Conservation (phyloP, 2,113 vertebrate genomes). For the Cynoglossus semilaevis region DNA sequence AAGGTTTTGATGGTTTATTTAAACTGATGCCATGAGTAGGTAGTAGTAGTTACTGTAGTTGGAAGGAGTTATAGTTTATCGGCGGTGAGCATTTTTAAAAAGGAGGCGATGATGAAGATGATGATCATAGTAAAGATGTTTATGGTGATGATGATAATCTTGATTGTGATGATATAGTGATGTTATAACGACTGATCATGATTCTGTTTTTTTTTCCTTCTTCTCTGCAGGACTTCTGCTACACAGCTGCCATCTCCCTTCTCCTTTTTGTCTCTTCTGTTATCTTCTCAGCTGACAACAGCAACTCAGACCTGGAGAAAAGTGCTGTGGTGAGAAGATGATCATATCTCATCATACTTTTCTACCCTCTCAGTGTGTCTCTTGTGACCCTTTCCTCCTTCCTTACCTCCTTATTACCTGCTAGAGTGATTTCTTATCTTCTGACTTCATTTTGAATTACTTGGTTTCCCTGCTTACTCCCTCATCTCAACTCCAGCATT, state of each 20-base stretch:
- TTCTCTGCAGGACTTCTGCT: constrained; percentile 76
- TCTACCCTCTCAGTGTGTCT: background rate
- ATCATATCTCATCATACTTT: background rate
- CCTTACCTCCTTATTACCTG: background rate
- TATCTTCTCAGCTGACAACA: constrained; percentile 64
- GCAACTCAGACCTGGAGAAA: constrained; percentile 41
- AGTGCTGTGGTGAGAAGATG: constrained; percentile 72
- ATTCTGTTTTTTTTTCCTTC: background rate
- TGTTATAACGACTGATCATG: background rate
- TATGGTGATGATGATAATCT: background rate
- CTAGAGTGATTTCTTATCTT: no score
- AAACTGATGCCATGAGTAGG: no score
- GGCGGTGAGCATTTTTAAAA: no score
- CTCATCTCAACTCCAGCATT: background rate
- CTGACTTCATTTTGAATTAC: no score
- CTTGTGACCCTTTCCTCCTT: background rate
- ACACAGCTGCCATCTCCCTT: constrained; percentile 37
- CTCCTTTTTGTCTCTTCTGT: constrained; percentile 78
- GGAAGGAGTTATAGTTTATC: no score
- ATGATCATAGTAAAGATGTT: no score
- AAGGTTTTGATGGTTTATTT: no score
- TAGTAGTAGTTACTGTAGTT: no score
- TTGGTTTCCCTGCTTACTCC: background rate
- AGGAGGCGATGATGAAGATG: no score
- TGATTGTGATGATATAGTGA: background rate